Evolutionary conservation across 2,888 invertebrate genomes (phyloP).

Genomic region (Drosophila diplacantha): DNA sequence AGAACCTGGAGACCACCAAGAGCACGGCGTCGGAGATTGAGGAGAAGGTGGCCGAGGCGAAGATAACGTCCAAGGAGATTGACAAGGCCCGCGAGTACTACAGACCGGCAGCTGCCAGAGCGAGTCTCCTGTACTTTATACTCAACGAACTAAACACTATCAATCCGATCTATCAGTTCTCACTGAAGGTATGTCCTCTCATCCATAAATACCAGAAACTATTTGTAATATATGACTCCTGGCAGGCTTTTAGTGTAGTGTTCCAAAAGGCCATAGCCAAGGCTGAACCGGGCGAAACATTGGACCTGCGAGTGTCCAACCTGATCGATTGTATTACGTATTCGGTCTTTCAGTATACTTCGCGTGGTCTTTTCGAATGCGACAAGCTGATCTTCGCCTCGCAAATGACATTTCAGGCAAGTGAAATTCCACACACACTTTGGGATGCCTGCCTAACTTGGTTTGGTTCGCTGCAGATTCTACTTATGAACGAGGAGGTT

Average conservation of each 20-base stretch:
- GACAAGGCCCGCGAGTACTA: constrained; percentile 94
- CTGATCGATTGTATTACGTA: constrained; percentile 96
- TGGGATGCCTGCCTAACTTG: no score
- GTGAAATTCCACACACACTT: accelerated
- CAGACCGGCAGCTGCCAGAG: constrained; percentile 88
- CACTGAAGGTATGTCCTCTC: constrained; percentile 84
- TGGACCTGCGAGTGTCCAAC: constrained; percentile 88
- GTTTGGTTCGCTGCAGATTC: constrained; percentile 81
- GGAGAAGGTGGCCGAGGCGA: constrained; percentile 93
- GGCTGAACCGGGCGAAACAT: constrained; percentile 89
- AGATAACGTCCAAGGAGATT: constrained; percentile 93
- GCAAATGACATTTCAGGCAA: constrained; percentile 96
- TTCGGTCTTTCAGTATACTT: constrained; percentile 96
- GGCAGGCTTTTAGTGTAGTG: constrained; percentile 95
- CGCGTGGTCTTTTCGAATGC: constrained; percentile 95
- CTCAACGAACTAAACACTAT: constrained; percentile 96
- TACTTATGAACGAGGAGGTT: constrained; percentile 91
- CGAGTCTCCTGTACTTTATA: constrained; percentile 96
- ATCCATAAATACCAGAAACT: no score
- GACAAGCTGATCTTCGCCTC: constrained; percentile 97
- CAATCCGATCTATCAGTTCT: constrained; percentile 98
- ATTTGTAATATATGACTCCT: not conserved
- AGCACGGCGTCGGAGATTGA: constrained; percentile 97
- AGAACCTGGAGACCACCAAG: constrained; percentile 97
- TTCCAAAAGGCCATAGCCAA: constrained; percentile 96